Conservation (phyloP, 2,888 invertebrate species). For the Schizaphis graminum region DNA sequence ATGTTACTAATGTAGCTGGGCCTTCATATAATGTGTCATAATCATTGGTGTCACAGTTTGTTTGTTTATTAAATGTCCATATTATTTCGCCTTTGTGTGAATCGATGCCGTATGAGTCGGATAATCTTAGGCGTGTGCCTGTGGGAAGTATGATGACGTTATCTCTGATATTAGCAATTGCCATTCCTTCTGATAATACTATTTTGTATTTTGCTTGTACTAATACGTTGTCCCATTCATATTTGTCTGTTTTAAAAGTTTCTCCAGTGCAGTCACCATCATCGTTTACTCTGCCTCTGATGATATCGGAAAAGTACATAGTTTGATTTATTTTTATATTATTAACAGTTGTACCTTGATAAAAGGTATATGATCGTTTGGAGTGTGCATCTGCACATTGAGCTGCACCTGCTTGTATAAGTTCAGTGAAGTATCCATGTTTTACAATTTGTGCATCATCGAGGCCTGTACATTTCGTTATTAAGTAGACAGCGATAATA, state of each 20-base stretch:
- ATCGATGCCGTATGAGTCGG: neutral
- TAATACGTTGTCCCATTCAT: neutral
- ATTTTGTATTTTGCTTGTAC: constrained; percentile 16
- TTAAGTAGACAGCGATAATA: neutral
- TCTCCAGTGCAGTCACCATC: neutral
- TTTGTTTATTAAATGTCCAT: neutral
- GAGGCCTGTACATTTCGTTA: neutral
- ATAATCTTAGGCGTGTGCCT: neutral
- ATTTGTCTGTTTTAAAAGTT: neutral
- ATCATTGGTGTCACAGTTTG: neutral
- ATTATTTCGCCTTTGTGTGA: neutral
- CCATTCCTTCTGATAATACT: neutral
- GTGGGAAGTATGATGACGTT: neutral
- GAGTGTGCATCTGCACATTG: neutral
- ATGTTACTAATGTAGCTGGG: neutral
- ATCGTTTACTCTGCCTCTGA: neutral
- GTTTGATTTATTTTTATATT: constrained; percentile 11
- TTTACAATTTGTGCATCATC: neutral
- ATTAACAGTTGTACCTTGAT: neutral
- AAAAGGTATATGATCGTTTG: neutral
- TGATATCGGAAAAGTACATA: neutral
- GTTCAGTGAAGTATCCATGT: neutral
- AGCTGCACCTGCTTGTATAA: neutral
- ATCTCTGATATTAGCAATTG: neutral
- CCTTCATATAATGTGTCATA: neutral